Evolutionary conservation across 2,113 vertebrate genomes (phyloP).

Genomic region (Apus apus): DNA sequence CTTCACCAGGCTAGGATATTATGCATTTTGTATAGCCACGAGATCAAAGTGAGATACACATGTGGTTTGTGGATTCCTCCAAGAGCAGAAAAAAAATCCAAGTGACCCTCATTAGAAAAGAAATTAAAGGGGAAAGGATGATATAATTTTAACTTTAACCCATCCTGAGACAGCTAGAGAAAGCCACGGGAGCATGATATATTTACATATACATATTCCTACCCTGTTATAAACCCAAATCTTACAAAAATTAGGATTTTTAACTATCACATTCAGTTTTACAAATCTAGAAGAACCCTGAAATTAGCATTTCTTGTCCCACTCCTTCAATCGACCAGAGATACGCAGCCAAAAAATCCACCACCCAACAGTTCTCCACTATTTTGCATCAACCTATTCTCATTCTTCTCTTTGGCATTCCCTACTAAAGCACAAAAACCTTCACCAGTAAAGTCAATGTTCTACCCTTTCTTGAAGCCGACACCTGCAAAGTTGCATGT

Average conservation of each 20-base stretch:
- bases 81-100: not conserved
- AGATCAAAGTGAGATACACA: not conserved
- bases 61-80: not conserved
- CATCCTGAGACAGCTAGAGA: not conserved
- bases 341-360: not conserved
- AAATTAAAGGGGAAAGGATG: not conserved
- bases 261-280: not conserved
- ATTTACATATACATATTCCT: not conserved
- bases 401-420: not conserved
- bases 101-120: not conserved
- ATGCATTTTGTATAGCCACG: not conserved
- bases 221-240: not conserved
- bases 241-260: not conserved
- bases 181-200: not conserved
- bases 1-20: not conserved
- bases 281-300: not conserved
- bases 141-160: not conserved
- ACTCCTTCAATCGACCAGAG: not conserved
- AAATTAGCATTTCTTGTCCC: not conserved
- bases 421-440: not conserved
- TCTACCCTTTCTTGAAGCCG: not conserved
- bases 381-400: not conserved
- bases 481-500: not conserved
- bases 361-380: not conserved
- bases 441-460: fast-evolving